Evolutionary conservation across 2,113 vertebrate species (phyloP), one percentile per base, ranked within the genome.

Genomic region (Salvelinus namaycush): DNA sequence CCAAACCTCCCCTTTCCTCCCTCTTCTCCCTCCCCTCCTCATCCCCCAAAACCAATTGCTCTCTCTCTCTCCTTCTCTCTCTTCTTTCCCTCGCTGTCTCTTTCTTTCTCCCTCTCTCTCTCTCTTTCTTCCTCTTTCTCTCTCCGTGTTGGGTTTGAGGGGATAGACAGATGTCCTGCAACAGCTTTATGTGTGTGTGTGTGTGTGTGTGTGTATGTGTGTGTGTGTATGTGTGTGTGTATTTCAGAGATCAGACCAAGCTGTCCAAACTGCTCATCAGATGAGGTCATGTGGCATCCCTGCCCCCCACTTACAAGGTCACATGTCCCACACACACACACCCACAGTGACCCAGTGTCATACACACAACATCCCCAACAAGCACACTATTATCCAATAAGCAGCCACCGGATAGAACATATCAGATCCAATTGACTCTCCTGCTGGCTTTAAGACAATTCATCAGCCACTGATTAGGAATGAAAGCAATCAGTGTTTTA

Each of bases 401-500:
- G 66, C 72, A 83, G 76, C 34, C 49, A 34, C 81, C 0, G 44
- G 89, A 82, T 83, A 84, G 83, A 77, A 88, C 69, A 78, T 77
- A 87, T 92, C 82, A 88, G 87, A 82, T 88, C 90, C 90, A 78
- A 75, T 92, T 87, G 89, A 79, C 85, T 83, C 89, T 84, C 83
- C 80, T 48, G 8, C 3, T 4, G 6, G n/a, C 49, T 51, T 51
- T 51, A 51, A 60, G 57, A 60, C 5, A 60, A 60, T 20, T 11
- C 9, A 51, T 66, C 64, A 66, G 64, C 64, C 3, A 66, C 22
- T 60, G 57, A 18, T n/a, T n/a, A 60, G 16, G 16, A 60, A 60
- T n/a, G 57, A 60, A 60, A 60, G 57, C 57, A 20, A 20, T 60
- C 57, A 60, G 57, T 60, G 57, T 60, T 18, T 20, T 7, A 20